Evolutionary conservation across 2,888 invertebrate genomes (phyloP), one percentile per base, ranked within the genome.

Genomic region (Charanyca ferruginea): DNA sequence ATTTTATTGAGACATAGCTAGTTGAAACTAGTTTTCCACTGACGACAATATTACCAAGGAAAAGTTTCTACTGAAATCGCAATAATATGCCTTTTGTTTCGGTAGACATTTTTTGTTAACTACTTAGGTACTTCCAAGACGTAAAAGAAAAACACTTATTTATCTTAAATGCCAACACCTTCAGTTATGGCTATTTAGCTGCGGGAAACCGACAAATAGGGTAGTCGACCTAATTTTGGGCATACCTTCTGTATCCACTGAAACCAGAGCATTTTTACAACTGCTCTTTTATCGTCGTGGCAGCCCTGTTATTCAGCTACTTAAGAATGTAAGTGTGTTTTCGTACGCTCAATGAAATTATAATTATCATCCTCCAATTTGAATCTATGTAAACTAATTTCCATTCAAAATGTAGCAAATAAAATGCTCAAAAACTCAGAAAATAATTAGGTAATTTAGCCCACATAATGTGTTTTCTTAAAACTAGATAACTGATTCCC

Each of bases 161-260:
- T 62, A 35, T 8, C 32, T 60, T 6, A 68, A 74, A 68, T 68
- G 69, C 47, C 55, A 68, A 63, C 49, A 63, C 45, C 53, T 67
- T 22, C 28, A 61, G 35, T 7, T 35, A 7, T n/a, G 25, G 20
- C 18, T 45, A 38, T 9, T 38, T 38, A 74, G 62, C 59, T 74
- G 38, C 52, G 57, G 52, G 53, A 47, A 73, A 4, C 65, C 53
- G 60, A 74, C 65, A 69, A 75, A 80, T 75, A 62, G 59, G 51
- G 48, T 51, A 55, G 23, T 45, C 67, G 62, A 77, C 58, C 72
- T 77, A 77, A 76, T 67, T 72, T 66, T 55, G 20, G 55, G 23
- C 44, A 42, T 54, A 28, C 44, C 54, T 67, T 48, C 35, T 22
- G 49, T 57, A 60, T 76, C 49, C 42, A 76, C 57, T 60, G 3